These are phyloP conservation scores for Pterostichus niger DNA, from an alignment of 2,888 invertebrate genomes.

Conservation along the genomic window DNA sequence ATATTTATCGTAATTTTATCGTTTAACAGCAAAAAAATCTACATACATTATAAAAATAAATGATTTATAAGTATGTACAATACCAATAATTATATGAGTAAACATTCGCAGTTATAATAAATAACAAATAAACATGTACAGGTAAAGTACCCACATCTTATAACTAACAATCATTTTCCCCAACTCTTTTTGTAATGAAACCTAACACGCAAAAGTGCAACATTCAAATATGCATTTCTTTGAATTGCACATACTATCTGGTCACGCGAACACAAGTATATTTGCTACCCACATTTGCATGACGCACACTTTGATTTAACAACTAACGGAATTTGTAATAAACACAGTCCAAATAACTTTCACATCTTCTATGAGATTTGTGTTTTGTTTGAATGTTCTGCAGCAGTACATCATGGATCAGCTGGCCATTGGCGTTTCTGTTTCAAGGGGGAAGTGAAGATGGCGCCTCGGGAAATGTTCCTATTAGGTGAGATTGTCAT, in stretches of 20 bases:
- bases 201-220: constrained; percentile 1
- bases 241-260: background rate
- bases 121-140: background rate
- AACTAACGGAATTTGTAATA: constrained; percentile 17
- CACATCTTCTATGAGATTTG: constrained; percentile 36
- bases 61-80: background rate
- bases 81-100: constrained; percentile 4
- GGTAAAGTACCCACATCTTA: background rate
- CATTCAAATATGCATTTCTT: background rate
- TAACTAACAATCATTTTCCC: background rate
- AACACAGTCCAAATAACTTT: constrained; percentile 47
- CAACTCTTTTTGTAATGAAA: background rate
- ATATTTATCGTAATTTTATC: too few species aligned
- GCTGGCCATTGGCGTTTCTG: constrained; percentile 94
- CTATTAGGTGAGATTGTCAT: constrained; percentile 83
- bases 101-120: background rate
- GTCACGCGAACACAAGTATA: constrained; percentile 15
- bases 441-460: constrained; percentile 89
- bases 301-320: constrained; percentile 17
- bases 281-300: constrained; percentile 19
- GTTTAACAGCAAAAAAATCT: too few species aligned
- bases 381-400: constrained; percentile 69
- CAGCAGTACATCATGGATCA: constrained; percentile 92
- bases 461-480: constrained; percentile 84
- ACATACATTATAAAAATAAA: background rate